Conservation (phyloP, 2,113 vertebrate species). For the Austrofundulus limnaeus region DNA sequence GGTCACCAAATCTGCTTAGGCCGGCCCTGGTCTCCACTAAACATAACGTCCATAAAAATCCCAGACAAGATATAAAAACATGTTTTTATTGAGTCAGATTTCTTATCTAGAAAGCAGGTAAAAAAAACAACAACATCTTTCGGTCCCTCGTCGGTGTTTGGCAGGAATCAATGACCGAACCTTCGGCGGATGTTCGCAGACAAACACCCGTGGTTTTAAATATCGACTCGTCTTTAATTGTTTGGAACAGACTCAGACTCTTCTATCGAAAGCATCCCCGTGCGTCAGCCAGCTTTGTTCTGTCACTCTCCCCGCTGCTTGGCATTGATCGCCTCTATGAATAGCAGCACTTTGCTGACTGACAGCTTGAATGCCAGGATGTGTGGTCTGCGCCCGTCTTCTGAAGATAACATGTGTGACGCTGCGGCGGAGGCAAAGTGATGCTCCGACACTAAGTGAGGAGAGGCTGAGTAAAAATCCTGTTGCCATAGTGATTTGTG, state of each 20-base stretch:
- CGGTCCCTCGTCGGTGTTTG: not conserved
- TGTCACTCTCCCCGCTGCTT: conserved; percentile 41
- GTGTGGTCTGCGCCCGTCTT: not conserved
- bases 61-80: too few species aligned
- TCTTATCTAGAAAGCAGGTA: not conserved
- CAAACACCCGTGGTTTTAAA: not conserved
- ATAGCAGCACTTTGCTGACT: conserved; percentile 42
- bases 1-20: too few species aligned
- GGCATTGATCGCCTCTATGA: conserved; percentile 55
- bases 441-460: conserved; percentile 23
- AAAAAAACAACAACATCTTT: not conserved
- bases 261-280: conserved; percentile 46
- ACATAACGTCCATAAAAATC: not conserved
- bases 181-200: not conserved
- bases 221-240: conserved; percentile 23
- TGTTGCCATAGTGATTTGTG: conserved; percentile 63
- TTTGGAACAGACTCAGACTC: conserved; percentile 29
- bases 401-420: not conserved
- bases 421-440: not conserved
- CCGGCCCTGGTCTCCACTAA: not conserved
- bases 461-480: conserved; percentile 17
- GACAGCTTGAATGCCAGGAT: conserved; percentile 23
- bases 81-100: too few species aligned
- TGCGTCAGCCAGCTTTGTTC: conserved; percentile 45
- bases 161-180: conserved; percentile 6